A percentile compares a stretch with the other conserved stretches of the same genome.
phyloP scores from a whole-genome alignment of 2,797 vertebrate genomes.

The Mionectes olivaceus region DNA sequence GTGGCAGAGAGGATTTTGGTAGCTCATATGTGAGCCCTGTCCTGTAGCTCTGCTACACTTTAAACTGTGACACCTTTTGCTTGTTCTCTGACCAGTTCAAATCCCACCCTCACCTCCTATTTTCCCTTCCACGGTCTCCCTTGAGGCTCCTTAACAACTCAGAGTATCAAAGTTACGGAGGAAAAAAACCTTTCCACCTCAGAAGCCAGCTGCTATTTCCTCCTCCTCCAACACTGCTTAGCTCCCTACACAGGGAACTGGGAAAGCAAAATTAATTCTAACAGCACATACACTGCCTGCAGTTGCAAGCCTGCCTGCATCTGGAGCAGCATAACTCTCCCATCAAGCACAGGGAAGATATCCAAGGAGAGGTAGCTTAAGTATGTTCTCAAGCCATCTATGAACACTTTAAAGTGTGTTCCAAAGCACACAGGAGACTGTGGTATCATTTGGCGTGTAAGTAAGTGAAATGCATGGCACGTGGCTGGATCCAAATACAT shows the following conservation, averaged over 20 bases:
- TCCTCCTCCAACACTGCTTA: neutral
- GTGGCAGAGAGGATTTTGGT: neutral
- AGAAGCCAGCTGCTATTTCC: neutral
- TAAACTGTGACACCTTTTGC: neutral
- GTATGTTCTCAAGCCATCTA: neutral
- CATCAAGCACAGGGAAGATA: neutral
- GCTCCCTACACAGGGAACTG: neutral
- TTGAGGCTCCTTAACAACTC: neutral
- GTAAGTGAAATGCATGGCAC: neutral
- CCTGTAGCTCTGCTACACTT: neutral
- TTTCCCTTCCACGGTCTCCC: neutral
- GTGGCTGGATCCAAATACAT: neutral
- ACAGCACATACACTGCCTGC: neutral
- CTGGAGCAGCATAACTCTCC: neutral
- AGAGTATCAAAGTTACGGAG: neutral
- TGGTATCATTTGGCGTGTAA: neutral
- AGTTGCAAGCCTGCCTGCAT: neutral
- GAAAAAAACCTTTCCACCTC: neutral
- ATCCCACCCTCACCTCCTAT: neutral
- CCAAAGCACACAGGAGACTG: neutral
- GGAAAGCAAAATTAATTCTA: neutral
- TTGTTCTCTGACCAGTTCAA: neutral
- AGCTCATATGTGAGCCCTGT: neutral
- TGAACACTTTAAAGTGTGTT: neutral
- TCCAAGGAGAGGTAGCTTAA: neutral